Base-by-base conservation (phyloP, 2,113 vertebrate genomes). In the Nymphicus hollandicus region DNA sequence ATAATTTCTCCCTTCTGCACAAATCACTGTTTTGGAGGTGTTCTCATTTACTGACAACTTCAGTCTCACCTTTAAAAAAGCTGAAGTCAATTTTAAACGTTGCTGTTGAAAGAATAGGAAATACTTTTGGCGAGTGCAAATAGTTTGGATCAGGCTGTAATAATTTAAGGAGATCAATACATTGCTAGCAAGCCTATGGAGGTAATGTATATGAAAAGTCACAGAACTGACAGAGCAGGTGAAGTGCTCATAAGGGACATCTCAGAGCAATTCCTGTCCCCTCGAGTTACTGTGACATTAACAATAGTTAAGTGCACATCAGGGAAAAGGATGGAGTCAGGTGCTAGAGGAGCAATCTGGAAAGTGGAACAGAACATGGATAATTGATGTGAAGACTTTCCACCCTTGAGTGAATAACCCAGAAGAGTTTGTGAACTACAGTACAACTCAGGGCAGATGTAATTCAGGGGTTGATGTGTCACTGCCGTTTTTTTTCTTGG, bases 371-470 rank as follows among this genome's bases (percentile, higher is more conserved):
- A 5, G 79, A 71, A 83, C 44, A n/a, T 3, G 33, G 28, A 37
- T 68, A 81, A 83, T 33, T 20, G 46, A 65, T 55, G 50, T 53
- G 56, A 89, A 89, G 28, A 35, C 6, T 16, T 64, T 71, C 11
- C 28, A 81, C 22, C 31, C 33, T 43, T 25, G 41, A 46, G 27
- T 78, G 61, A 74, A 71, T 33, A 46, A 81, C 25, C 24, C 56
- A 81, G 69, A 70, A 71, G 46, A 29, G 46, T 49, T 78, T 84
- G 69, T 68, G 56, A 81, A 63, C 31, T 43, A 71, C 10, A 31
- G 13, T 8, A 55, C 43, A 70, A 10, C 71, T 23, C 0, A 0
- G 6, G 27, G 13, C 4, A 5, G 49, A 35, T 78, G 19, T 56
- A 66, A 52, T 90, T 92, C 31, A 31, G 76, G 37, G 39, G 10